phyloP scores from a whole-genome alignment of 2,113 vertebrate genomes.

The Nibea coibor region DNA sequence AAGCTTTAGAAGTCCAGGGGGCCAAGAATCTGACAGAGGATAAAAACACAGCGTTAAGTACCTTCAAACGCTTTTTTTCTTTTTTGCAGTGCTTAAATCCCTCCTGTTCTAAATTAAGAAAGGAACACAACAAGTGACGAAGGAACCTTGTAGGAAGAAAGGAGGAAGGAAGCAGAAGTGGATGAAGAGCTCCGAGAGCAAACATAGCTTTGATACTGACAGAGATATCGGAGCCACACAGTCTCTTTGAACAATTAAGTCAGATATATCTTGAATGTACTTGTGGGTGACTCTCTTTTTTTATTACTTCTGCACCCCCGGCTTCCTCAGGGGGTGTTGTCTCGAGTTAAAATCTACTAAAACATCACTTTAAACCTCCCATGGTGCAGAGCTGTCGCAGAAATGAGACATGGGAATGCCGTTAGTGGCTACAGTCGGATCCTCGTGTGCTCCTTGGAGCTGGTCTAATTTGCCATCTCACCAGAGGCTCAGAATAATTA shows the following conservation, averaged over 20 bases:
- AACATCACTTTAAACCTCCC: constrained; percentile 15
- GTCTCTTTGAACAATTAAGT: constrained; percentile 8
- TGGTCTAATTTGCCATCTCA: constrained; percentile 66
- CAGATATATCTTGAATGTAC: neutral
- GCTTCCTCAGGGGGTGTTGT: constrained; percentile 1
- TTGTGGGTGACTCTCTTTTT: constrained; percentile 12
- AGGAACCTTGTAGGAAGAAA: constrained; percentile 29
- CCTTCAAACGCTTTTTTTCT: neutral
- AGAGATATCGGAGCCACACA: neutral
- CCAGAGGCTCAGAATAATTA: constrained; percentile 69
- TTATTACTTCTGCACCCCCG: neutral
- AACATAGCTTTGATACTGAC: constrained; percentile 16
- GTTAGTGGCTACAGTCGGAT: constrained; percentile 30
- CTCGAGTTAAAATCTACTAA: constrained; percentile 11
- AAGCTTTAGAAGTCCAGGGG: too few species aligned
- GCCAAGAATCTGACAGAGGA: too few species aligned
- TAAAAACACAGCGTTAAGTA: neutral
- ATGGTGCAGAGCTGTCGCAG: constrained; percentile 3
- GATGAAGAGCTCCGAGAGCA: constrained; percentile 30
- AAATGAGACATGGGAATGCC: constrained; percentile 35
- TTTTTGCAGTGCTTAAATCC: constrained; percentile 16
- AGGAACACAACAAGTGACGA: constrained; percentile 20
- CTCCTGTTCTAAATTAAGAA: constrained; percentile 37
- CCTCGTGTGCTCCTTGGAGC: constrained; percentile 31
- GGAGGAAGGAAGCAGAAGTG: constrained; percentile 43